These are phyloP conservation scores for Aegotheles bennettii DNA, from an alignment of 2,113 vertebrate genomes.

Conservation along the genomic window DNA sequence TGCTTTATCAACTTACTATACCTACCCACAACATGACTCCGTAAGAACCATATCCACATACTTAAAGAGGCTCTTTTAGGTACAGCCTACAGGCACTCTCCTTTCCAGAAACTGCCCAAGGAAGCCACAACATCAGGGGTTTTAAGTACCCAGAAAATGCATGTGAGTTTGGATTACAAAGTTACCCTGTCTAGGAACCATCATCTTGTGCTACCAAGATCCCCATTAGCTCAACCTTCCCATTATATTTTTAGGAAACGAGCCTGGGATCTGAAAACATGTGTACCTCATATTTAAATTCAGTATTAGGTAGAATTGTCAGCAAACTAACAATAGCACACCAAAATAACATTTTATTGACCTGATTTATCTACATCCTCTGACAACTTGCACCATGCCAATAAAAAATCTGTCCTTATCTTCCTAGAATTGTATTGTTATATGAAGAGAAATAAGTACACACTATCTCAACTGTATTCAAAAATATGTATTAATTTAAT, in stretches of 20 bases:
- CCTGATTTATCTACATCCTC: neutral
- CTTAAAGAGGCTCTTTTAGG: neutral
- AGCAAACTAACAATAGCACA: neutral
- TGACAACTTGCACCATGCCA: neutral
- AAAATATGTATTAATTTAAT: conserved; percentile 43
- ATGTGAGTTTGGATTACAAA: neutral
- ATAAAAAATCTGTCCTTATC: neutral
- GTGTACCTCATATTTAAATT: neutral
- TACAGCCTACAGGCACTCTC: neutral
- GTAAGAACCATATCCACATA: neutral
- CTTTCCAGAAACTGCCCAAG: neutral
- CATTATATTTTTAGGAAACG: neutral
- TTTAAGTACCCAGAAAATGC: neutral
- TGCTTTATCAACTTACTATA: neutral
- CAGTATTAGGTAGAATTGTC: neutral
- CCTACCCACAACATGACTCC: neutral
- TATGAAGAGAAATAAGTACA: neutral
- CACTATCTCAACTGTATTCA: neutral
- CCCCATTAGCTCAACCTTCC: neutral
- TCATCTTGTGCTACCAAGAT: neutral
- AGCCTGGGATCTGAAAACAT: neutral
- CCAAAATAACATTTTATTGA: neutral
- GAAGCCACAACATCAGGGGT: neutral
- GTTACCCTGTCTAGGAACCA: neutral
- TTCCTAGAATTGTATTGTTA: neutral